Evolutionary conservation across 2,113 vertebrate genomes (phyloP).

Genomic region (Zosterops borbonicus): DNA sequence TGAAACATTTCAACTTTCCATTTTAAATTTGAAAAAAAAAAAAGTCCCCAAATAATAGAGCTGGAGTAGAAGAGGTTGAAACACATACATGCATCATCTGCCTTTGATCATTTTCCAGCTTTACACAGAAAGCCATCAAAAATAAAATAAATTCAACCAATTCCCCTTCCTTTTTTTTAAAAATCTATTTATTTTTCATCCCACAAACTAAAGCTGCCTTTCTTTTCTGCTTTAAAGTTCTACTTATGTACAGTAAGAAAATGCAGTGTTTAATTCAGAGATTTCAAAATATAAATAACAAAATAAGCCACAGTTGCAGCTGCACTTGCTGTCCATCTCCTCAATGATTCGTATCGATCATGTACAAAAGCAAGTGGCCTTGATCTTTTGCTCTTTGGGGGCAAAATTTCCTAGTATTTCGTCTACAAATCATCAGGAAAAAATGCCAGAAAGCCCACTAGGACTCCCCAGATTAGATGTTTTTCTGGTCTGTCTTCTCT

Average conservation of each 20-base stretch:
- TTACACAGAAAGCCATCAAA: not conserved
- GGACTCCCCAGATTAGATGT: not conserved
- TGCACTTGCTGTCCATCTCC: not conserved
- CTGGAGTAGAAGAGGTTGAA: not conserved
- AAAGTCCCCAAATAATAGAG: not conserved
- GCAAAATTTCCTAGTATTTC: not conserved
- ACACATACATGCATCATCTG: not conserved
- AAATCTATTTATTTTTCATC: not conserved
- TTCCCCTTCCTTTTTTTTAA: not conserved
- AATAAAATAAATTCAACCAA: not conserved
- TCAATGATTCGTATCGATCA: not conserved
- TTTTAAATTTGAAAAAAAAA: not conserved
- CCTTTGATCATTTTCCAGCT: not conserved
- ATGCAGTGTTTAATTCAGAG: not conserved
- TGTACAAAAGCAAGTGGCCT: not conserved
- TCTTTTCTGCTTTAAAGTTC: not conserved
- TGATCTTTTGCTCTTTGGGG: not conserved
- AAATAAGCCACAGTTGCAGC: not conserved
- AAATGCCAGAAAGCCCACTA: not conserved
- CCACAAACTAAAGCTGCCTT: not conserved
- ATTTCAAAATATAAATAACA: not conserved
- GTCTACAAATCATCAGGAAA: not conserved
- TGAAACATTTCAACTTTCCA: not conserved
- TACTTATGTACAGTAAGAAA: not conserved
- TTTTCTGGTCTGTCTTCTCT: not conserved